Evolutionary conservation across 1,140 invertebrate genomes (phyloP).

Genomic region (Drosophila obscura): DNA sequence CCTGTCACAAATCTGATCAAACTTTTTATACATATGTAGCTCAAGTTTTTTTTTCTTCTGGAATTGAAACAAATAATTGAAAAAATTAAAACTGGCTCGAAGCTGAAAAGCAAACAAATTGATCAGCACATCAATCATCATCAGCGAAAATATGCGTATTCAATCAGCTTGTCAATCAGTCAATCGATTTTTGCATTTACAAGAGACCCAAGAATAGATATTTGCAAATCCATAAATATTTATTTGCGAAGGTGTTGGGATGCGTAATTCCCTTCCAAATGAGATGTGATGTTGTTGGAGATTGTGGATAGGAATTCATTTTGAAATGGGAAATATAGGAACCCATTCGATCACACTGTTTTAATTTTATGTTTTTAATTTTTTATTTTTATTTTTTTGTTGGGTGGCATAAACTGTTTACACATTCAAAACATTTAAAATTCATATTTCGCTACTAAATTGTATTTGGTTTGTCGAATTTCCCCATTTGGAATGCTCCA

Average conservation of each 20-base stretch:
- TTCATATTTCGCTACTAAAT: slow-evolving; percentile 50
- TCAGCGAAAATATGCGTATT: slow-evolving; percentile 33
- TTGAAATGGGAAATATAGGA: not conserved
- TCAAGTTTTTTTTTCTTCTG: not conserved
- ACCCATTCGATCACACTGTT: not conserved
- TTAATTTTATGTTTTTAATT: slow-evolving; percentile 55
- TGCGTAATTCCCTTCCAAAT: slow-evolving; percentile 1
- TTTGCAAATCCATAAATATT: slow-evolving; percentile 27
- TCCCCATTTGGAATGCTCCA: slow-evolving; percentile 46
- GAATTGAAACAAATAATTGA: slow-evolving; percentile 5
- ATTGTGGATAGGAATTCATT: not conserved
- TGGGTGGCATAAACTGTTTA: slow-evolving; percentile 68
- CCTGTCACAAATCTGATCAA: too few species aligned
- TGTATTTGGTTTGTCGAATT: slow-evolving; percentile 41
- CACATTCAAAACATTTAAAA: slow-evolving; percentile 75
- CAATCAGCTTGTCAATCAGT: slow-evolving; percentile 53
- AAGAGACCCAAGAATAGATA: slow-evolving; percentile 1
- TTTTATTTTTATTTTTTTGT: slow-evolving; percentile 25
- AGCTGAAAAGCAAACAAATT: slow-evolving; percentile 28
- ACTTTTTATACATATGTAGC: not conserved
- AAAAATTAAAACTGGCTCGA: not conserved
- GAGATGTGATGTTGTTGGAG: not conserved
- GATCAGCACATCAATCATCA: slow-evolving; percentile 54
- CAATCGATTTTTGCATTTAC: slow-evolving; percentile 25
- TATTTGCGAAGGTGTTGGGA: slow-evolving; percentile 6